phyloP scores from a whole-genome alignment of 2,888 invertebrate species.

The Idaea straminata region DNA sequence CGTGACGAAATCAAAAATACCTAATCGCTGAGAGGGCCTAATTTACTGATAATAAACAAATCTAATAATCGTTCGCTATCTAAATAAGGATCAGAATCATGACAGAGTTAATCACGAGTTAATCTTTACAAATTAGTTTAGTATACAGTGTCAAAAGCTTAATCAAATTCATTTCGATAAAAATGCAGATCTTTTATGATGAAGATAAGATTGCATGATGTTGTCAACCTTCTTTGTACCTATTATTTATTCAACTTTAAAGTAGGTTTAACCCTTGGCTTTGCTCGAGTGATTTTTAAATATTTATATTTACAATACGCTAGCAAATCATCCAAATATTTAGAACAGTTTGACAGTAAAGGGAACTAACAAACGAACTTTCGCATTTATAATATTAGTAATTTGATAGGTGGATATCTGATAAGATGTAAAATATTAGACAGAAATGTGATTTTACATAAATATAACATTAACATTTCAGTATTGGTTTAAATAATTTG shows the following conservation, averaged over 20 bases:
- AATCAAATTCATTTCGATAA: neutral
- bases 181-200: neutral
- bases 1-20: neutral
- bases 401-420: neutral
- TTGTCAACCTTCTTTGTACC: neutral
- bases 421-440: neutral
- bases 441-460: neutral
- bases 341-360: neutral
- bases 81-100: neutral
- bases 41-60: neutral
- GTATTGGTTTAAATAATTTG: neutral
- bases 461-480: neutral
- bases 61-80: neutral
- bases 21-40: neutral
- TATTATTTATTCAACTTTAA: neutral
- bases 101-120: neutral
- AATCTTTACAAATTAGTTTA: neutral
- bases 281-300: no score
- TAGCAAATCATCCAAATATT: neutral
- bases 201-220: neutral
- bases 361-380: neutral
- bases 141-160: neutral
- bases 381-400: slow-evolving; percentile 1
- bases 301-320: no score
- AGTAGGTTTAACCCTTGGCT: no score